These are phyloP conservation scores for Haemorhous mexicanus DNA, from an alignment of 2,113 vertebrate species.

Conservation along the genomic window DNA sequence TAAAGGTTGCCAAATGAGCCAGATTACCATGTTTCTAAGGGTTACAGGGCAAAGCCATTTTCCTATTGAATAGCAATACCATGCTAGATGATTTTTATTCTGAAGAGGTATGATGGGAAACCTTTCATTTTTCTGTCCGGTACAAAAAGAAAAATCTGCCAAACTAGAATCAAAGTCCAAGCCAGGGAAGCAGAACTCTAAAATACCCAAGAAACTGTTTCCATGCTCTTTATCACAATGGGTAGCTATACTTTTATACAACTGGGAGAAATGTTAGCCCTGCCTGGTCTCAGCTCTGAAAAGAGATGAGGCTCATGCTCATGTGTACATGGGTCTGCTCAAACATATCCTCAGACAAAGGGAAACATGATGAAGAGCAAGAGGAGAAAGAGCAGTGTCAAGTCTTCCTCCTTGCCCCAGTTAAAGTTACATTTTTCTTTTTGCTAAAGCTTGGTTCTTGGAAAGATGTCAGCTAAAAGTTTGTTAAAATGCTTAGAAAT, in stretches of 20 bases:
- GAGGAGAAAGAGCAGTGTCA: background rate
- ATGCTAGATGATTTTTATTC: background rate
- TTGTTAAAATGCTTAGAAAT: background rate
- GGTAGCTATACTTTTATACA: background rate
- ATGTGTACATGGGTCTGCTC: background rate
- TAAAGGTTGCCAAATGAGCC: background rate
- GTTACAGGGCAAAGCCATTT: background rate
- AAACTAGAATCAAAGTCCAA: background rate
- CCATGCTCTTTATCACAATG: background rate
- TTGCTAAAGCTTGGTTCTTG: background rate
- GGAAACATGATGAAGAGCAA: background rate
- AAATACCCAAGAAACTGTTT: background rate
- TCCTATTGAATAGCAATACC: background rate
- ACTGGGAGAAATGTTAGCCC: background rate
- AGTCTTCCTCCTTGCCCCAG: background rate
- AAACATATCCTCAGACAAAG: background rate
- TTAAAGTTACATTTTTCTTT: background rate
- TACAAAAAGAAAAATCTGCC: background rate
- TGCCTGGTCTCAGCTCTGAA: background rate
- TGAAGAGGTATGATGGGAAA: background rate
- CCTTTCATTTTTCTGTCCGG: background rate
- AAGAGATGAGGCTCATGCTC: accelerated
- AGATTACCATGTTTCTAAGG: background rate
- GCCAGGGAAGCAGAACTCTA: background rate
- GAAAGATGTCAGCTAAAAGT: background rate